Conservation (phyloP, 64 coral and sea anemone species). For the Montipora capricornis region DNA sequence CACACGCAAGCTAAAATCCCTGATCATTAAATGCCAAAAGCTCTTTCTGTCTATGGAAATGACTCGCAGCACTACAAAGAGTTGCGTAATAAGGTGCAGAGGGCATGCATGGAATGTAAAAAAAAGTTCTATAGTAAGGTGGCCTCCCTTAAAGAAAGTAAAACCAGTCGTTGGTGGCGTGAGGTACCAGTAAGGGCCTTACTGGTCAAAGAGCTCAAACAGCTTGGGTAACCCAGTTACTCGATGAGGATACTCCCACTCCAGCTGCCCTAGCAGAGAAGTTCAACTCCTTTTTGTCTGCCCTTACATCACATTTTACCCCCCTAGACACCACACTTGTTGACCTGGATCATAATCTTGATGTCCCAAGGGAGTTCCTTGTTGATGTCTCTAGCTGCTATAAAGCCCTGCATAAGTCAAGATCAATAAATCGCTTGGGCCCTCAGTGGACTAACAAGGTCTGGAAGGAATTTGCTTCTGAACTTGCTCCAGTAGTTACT, state of each 20-base stretch:
- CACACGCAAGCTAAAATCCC: not conserved
- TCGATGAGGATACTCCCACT: slow-evolving; percentile 44
- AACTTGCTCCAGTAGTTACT: no score
- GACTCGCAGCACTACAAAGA: slow-evolving; percentile 40
- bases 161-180: slow-evolving; percentile 49
- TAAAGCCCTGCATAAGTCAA: no score
- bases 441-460: no score
- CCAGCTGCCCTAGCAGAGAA: slow-evolving; percentile 24
- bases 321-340: no score
- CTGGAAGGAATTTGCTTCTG: no score
- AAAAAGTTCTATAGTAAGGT: slow-evolving; percentile 57
- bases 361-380: no score
- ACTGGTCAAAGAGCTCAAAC: slow-evolving; percentile 41
- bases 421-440: no score
- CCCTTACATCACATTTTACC: no score
- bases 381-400: no score
- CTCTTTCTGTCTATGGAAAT: slow-evolving; percentile 32
- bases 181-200: slow-evolving; percentile 57
- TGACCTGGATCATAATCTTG: no score
- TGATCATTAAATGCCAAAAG: not conserved
- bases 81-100: slow-evolving; percentile 39
- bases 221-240: slow-evolving; percentile 55
- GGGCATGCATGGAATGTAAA: slow-evolving; percentile 43
- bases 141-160: slow-evolving; percentile 48
- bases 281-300: not conserved